These are phyloP conservation scores for Pachyrhynchus sulphureomaculatus DNA, from an alignment of 1,140 invertebrate genomes.

Conservation along the genomic window DNA sequence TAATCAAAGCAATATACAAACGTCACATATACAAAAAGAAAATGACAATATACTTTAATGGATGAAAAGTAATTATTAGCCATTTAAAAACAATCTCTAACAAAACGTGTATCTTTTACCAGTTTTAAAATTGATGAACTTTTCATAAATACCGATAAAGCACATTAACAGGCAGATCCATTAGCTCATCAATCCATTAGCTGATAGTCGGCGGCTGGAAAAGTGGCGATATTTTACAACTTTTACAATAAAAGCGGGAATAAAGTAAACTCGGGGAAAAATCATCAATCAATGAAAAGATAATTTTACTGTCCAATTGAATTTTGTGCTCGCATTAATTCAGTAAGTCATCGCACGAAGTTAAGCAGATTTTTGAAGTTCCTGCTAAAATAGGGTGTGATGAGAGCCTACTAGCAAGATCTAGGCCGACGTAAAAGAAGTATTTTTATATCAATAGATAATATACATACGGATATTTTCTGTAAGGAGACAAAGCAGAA, in stretches of 20 bases:
- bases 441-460: too few relatives aligned
- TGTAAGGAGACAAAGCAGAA: too few relatives aligned
- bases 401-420: too few relatives aligned
- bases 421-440: too few relatives aligned
- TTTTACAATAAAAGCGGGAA: conserved; percentile 5
- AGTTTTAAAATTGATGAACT: conserved; percentile 19
- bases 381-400: not conserved
- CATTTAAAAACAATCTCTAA: conserved; percentile 3
- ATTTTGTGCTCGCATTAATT: conserved; percentile 18
- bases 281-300: conserved; percentile 25
- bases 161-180: conserved; percentile 11
- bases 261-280: conserved; percentile 2
- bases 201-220: not conserved
- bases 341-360: conserved; percentile 13
- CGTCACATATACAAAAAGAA: too few relatives aligned
- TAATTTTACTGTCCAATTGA: conserved; percentile 16
- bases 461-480: too few relatives aligned
- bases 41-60: too few relatives aligned
- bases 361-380: conserved; percentile 21
- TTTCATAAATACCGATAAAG: conserved; percentile 15
- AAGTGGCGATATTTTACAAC: conserved; percentile 16
- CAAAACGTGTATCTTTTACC: conserved; percentile 1
- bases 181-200: conserved; percentile 16
- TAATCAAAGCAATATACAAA: too few relatives aligned
- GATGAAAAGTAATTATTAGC: not conserved